These are phyloP conservation scores for Pristionchus maxplancki DNA, from an alignment of 2,888 invertebrate genomes.

Conservation along the genomic window DNA sequence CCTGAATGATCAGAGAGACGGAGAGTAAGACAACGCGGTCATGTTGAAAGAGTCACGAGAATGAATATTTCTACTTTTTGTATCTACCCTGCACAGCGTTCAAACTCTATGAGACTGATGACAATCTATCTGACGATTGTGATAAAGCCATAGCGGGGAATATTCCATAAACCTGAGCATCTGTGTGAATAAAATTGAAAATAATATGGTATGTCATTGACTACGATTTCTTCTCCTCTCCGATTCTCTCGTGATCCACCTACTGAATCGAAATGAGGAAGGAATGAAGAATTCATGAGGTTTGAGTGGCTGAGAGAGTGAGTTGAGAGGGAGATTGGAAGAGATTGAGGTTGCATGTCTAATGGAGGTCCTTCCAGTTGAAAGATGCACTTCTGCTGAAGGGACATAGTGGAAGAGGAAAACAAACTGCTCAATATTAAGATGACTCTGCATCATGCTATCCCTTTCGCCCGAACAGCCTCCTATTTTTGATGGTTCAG, in stretches of 20 bases:
- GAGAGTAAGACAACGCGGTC: neutral
- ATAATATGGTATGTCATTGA: neutral
- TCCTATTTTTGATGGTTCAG: neutral
- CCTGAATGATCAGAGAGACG: neutral
- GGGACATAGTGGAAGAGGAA: neutral
- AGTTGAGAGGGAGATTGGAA: conserved; percentile 13
- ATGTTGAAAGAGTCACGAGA: neutral
- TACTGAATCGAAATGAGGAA: conserved; percentile 1
- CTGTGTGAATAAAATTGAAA: neutral
- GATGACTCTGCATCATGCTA: neutral
- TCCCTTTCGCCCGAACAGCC: neutral
- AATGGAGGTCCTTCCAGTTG: neutral
- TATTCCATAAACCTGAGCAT: neutral
- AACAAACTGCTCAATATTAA: neutral
- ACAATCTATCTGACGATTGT: neutral
- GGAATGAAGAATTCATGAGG: conserved; percentile 41
- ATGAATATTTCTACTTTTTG: neutral
- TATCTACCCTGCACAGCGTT: neutral
- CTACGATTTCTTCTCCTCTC: neutral
- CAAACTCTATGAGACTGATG: neutral
- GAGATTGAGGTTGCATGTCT: conserved; percentile 25
- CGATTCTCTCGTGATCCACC: conserved; percentile 16
- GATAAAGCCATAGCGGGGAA: neutral
- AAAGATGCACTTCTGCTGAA: neutral
- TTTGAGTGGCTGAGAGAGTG: neutral